Evolutionary conservation across 2,113 vertebrate genomes (phyloP), one percentile per base, ranked within the genome.

Genomic region (Nettapus auritus): DNA sequence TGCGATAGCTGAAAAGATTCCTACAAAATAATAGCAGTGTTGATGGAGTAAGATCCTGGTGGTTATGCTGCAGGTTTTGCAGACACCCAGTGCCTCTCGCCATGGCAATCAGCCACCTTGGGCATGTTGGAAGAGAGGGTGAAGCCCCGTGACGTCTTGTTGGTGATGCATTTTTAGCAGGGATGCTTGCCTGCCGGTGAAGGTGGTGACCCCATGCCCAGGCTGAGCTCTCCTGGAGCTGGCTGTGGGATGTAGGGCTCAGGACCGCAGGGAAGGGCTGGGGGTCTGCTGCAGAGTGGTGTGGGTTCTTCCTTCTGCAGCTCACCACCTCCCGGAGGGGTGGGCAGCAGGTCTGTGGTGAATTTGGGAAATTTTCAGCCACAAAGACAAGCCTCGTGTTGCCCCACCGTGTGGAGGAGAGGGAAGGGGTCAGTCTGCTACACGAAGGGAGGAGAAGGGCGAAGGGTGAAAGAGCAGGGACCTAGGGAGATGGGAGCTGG

Each of bases 261-360:
- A 0, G 0, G 8, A 38, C 9, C 25, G 21, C 50, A 31, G 63
- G 53, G 63, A 52, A 36, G 66, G 40, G 13, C 31, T 52, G 67
- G 67, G 57, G 31, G 4, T 80, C 34, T 77, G 60, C 60, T 36
- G 6, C 1, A 8, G 57, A 42, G 48, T 67, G 48, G 48, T 33
- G 79, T 18, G 38, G 33, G 15, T 73, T 29, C 33, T 82, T 60
- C 29, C 59, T 40, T n/a, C 71, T 57, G 50, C 31, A 15, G 3
- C 44, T 80, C 3, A 1, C 6, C 9, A 8, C 68, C 29, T 88
- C 38, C 3, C 0, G 0, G 0, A 82, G 52, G n/a, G 33, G 46
- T 25, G 33, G 18, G n/a, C 2, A 8, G 13, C 85, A 82, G 74
- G 31, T 40, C 46, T 63, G 28, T 50, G 62, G n/a, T 66, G 66